Base-by-base conservation (phyloP, 2,113 vertebrate genomes). In the Apus apus region DNA sequence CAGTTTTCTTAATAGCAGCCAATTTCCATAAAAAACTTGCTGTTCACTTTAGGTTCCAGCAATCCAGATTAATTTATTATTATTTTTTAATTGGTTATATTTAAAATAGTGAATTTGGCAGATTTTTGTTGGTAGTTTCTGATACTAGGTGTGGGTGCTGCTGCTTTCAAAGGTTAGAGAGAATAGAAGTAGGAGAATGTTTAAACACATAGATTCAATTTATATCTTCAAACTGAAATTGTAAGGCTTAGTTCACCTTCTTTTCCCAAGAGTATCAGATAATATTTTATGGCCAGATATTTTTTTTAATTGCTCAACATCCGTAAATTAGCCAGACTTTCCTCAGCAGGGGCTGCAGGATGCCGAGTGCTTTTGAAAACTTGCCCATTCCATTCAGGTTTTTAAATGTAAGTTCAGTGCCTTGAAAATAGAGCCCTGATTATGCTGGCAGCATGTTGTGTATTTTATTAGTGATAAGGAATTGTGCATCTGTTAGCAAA, bases 401-500 rank as follows among this genome's bases (percentile, higher is more conserved):
- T 78, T 93, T 36, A 87, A 75, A 85, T 30, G 20, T 23, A 74
- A 77, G 3, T 45, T 60, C 43, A 87, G 9, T 23, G 54, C 30
- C 58, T 70, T 82, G 62, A 91, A 93, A 89, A 96, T 43, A 30
- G 60, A 92, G 30, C n/a, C 29, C 43, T 70, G 70, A 75, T 76
- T 85, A 72, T 36, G 20, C 16, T 80, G 81, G 62, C 70, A 95
- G 78, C 1, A 5, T 13, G 12, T 11, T 85, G n/a, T 34, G 32
- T 73, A 91, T 94, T 89, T 89, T 87, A 96, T 93, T 83, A 76
- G 54, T 32, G 32, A 96, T 61, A 86, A 0, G 0, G 36, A 97
- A 84, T 77, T 65, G 26, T 83, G 81, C 70, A 25, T 57, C 57
- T 57, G 36, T 73, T 94, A 79, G 67, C 53, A 92, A 98, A 90